Evolutionary conservation across 1,140 invertebrate species (phyloP), one percentile per base, ranked within the genome.

Genomic region (Drosophila tristis): DNA sequence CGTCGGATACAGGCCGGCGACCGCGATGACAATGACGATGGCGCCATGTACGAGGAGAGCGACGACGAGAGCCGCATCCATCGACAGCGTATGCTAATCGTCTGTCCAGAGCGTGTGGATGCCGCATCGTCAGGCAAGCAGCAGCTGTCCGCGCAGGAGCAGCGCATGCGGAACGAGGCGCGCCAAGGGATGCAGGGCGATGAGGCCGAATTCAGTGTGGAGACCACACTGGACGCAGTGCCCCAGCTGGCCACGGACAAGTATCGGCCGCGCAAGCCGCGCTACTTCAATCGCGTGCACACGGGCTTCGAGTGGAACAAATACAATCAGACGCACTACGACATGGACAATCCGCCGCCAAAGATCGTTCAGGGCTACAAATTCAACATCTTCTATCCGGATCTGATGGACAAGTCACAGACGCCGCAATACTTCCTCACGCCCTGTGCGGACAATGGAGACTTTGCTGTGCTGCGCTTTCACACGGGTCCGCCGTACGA

Each of bases 351-450:
- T 94, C 99, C 99, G 43, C 99, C 99, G 15, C 99, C 99, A 0
- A 99, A 99, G 93, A 99, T 99, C 91, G 99, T 99, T 0, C 99
- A 99, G 93, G 99, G 99, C 26, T 99, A 99, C 93, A 99, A 99
- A 92, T 99, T 99, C 93, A 99, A 99, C 93, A 99, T 99, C 71
- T 99, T 99, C 93, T 99, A 99, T 94, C 99, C 99, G 0, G 99
- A 99, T 94, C 94, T 99, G 45, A 99, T 99, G 80, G 98, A 99
- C 91, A 99, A 99, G 90, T 95, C 95, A 51, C 94, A 96, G 55
- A 99, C 99, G 9, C 99, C 99, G 0, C 96, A 98, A 90, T 99
- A 99, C 92, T 98, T 95, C 20, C 93, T 97, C 95, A 98, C 96
- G 45, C 95, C 97, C 0, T 98, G 98, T 87, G 93, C 95, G 2